Base-by-base conservation (phyloP, 64 coral and sea anemone species). In the Cladopsammia gracilis region DNA sequence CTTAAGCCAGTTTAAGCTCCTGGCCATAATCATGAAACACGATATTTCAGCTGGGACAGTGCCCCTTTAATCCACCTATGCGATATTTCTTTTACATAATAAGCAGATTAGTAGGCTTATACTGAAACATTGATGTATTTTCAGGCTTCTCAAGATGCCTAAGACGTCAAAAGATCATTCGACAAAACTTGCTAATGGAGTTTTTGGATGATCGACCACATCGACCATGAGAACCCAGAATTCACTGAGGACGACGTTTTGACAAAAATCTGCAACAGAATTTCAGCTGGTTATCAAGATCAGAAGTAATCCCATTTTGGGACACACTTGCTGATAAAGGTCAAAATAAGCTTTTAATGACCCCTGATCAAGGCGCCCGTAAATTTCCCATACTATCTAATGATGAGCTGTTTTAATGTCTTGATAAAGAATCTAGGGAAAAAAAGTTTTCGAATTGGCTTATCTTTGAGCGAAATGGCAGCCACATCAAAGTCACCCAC, bases 341-440 rank as follows among this genome's bases (percentile, higher is more conserved):
- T n/a, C n/a, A n/a, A n/a, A n/a, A n/a, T n/a, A 7, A 56, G 12
- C 7, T 56, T 3, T 56, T 56, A n/a, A 12, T 56, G 53, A 12
- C 53, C 12, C 12, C 12, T 56, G 62, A 65, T 65, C 5, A 65
- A 18, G 44, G 59, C 16, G 45, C 15, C 16, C 19, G 24, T 10
- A 62, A 49, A 62, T 83, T 34, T 45, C 79, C 79, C 6, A 62
- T 83, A 62, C 4, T 43, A 12, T 12, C 79, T 16, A 14, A 62
- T 49, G 16, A 83, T 60, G n/a, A 15, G 7, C 51, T 83, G n/a
- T 11, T 43, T 60, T 8, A 83, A n/a, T 83, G 22, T 56, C 79
- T 83, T 34, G 79, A 83, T 60, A n/a, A 59, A 83, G 23, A 61
- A 83, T 24, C 79, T 10, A 65, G 62, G 62, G 15, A 20, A 18